Base-by-base conservation (phyloP, 2,797 vertebrate genomes). In the Pseudocheirus occidentalis region DNA sequence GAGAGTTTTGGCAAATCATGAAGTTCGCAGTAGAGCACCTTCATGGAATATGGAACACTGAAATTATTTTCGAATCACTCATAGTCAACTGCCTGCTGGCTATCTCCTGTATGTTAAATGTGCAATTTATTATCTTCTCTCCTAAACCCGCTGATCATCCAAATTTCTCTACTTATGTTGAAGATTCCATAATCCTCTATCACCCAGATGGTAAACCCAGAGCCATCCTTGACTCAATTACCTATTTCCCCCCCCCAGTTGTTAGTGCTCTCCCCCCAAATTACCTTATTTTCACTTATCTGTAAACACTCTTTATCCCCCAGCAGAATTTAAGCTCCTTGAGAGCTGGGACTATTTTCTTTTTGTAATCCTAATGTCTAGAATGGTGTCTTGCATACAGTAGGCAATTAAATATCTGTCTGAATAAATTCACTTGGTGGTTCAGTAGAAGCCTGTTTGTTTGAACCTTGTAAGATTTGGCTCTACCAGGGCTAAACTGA, bases 1-100 rank as follows among this genome's bases (percentile, higher is more conserved):
- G 87, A 59, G 91, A 96, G 90, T 10, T 7, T 91, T 98, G 34
- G 62, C 4, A 46, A 87, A 50, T 50, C 9, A 2, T 87, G 40
- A 87, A 46, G 13, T 87, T 87, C 27, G 73, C 40, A 87, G 24
- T 28, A 50, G 40, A 87, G 40, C 27, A 9, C 40, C 21, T 87
- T 87, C 40, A 50, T 46, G 73, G 40, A 87, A 27, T 87, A 87
- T 50, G 40, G 24, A 87, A 7, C 24, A 87, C 9, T 50, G 24
- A 46, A 87, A 50, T 46, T 27, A 87, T 87, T 87, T 87, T 50
- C 73, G 50, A 27, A 46, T 40, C n/a, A 40, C n/a, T 73, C n/a
- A 73, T 81, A 46, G 5, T 87, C 24, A 87, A 27, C 31, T 87
- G 24, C 21, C 24, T 27, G 40, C 40, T 87, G 40, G 10, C 40